Evolutionary conservation across 1,140 invertebrate genomes (phyloP).

Genomic region (Adoxophyes honmai): DNA sequence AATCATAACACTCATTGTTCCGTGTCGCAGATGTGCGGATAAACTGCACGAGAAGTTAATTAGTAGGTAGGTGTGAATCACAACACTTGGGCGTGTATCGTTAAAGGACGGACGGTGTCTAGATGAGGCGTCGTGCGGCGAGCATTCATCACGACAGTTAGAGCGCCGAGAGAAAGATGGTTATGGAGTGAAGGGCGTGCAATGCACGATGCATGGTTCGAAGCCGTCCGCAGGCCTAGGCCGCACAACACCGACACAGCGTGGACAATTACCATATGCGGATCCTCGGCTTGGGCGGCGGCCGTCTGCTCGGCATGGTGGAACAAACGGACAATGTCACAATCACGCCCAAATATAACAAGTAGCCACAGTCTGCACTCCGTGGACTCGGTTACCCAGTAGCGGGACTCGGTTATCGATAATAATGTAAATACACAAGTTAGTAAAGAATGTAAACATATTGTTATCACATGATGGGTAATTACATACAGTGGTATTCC

Average conservation of each 20-base stretch:
- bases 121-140: constrained; percentile 5
- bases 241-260: constrained; percentile 61
- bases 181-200: constrained; percentile 47
- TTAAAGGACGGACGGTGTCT: constrained; percentile 1
- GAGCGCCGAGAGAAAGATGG: neutral
- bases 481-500: too few relatives aligned
- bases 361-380: neutral
- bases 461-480: too few relatives aligned
- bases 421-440: too few relatives aligned
- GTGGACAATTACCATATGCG: constrained; percentile 89
- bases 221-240: constrained; percentile 67
- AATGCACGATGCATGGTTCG: constrained; percentile 63
- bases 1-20: neutral
- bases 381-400: neutral
- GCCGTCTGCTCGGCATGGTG: constrained; percentile 81
- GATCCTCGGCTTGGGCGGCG: constrained; percentile 91
- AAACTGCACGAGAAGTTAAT: constrained; percentile 9
- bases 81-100: constrained; percentile 8
- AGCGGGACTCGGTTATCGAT: too few relatives aligned
- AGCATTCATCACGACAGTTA: constrained; percentile 7
- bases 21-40: neutral
- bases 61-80: neutral
- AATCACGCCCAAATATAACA: constrained; percentile 34
- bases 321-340: constrained; percentile 58
- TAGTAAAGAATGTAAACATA: too few relatives aligned